phyloP scores from a whole-genome alignment of 2,888 invertebrate species.

The Anticlea derivata region DNA sequence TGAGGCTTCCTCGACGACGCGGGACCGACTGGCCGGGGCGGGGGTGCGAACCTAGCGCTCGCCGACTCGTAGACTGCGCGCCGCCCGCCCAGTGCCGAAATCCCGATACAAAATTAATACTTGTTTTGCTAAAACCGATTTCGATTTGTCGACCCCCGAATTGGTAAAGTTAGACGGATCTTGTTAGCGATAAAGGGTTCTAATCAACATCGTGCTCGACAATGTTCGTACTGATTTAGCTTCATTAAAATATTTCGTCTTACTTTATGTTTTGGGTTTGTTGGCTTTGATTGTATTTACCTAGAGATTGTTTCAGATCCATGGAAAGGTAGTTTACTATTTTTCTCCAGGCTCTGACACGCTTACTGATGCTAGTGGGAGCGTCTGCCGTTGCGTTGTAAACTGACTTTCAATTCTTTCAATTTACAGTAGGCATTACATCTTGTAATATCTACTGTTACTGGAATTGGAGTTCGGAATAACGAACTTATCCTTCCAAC shows the following conservation, averaged over 20 bases:
- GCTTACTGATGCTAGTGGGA: too few species aligned
- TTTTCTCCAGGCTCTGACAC: too few species aligned
- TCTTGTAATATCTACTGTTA: too few species aligned
- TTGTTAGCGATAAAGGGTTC: slow-evolving; percentile 80
- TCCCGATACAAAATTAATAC: slow-evolving; percentile 82
- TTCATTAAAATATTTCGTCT: slow-evolving; percentile 23
- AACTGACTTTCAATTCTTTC: too few species aligned
- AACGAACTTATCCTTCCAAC: too few species aligned
- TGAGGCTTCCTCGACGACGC: slow-evolving; percentile 60
- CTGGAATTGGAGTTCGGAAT: too few species aligned
- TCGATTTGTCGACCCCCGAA: slow-evolving; percentile 80
- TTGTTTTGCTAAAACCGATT: slow-evolving; percentile 82
- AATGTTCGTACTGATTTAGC: slow-evolving; percentile 41
- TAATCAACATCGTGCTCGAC: slow-evolving; percentile 64
- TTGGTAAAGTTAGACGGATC: slow-evolving; percentile 79
- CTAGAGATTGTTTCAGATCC: too few species aligned
- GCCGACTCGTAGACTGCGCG: slow-evolving; percentile 60
- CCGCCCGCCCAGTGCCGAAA: slow-evolving; percentile 63
- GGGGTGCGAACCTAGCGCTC: slow-evolving; percentile 45
- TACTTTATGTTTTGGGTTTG: slow-evolving; percentile 17
- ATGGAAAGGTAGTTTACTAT: too few species aligned
- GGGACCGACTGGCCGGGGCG: slow-evolving; percentile 71
- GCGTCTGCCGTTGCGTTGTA: too few species aligned
- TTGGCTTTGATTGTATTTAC: too few species aligned
- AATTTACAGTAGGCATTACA: too few species aligned